Evolutionary conservation across 2,888 invertebrate species (phyloP).

Genomic region (Drosophila leonis): DNA sequence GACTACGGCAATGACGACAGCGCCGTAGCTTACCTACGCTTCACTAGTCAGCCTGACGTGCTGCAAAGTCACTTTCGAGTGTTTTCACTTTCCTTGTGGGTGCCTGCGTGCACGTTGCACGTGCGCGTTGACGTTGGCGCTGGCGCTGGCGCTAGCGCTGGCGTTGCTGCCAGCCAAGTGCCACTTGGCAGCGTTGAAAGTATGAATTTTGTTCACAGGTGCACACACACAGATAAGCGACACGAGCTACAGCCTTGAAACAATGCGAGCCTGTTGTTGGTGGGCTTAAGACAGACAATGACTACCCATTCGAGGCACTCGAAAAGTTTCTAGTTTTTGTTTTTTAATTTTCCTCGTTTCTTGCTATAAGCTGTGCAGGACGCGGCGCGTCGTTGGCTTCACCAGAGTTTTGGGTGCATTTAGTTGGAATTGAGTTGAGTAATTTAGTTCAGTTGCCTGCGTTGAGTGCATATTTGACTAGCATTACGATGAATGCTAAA

Average conservation of each 20-base stretch:
- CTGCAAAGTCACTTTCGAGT: conserved; percentile 77
- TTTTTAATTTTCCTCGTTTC: conserved; percentile 4
- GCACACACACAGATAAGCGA: conserved; percentile 49
- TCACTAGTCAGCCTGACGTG: conserved; percentile 67
- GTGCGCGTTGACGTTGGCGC: conserved; percentile 62
- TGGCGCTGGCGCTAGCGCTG: conserved; percentile 18
- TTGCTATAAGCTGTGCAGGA: conserved; percentile 16
- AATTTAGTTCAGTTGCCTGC: conserved; percentile 55
- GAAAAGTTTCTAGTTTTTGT: conserved; percentile 14
- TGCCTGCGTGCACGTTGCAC: conserved; percentile 58
- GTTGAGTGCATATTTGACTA: conserved; percentile 43
- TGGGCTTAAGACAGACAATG: conserved; percentile 20
- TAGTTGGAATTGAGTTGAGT: conserved; percentile 46
- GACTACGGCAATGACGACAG: conserved; percentile 22
- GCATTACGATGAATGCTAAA: conserved; percentile 49
- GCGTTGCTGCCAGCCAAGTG: conserved; percentile 57
- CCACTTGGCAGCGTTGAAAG: conserved; percentile 62
- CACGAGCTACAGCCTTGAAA: conserved; percentile 70
- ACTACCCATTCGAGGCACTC: conserved; percentile 50
- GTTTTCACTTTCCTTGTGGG: conserved; percentile 68
- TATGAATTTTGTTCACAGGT: conserved; percentile 55
- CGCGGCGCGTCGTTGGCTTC: conserved; percentile 12
- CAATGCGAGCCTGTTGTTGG: conserved; percentile 41
- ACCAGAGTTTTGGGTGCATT: conserved; percentile 32
- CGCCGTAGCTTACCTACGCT: conserved; percentile 48